Base-by-base conservation (phyloP, 2,888 invertebrate species). In the Pseudococcus viburni region DNA sequence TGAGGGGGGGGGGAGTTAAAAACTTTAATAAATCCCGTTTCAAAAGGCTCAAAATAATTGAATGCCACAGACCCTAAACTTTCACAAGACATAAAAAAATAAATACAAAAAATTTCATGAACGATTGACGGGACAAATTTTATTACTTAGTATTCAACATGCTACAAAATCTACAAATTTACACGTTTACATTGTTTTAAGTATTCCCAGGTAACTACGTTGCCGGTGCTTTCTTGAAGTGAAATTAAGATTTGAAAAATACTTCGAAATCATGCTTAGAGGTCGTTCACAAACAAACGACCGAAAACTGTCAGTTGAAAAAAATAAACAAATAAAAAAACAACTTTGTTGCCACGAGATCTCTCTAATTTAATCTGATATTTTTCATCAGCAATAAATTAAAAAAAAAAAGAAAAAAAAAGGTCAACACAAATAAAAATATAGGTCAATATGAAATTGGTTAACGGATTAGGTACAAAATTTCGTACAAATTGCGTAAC, bases 151-250 rank as follows among this genome's bases (percentile, higher is more conserved):
- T 22, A 64, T 64, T 22, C 64, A 22, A 22, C 64, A 11, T 64
- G 6, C 22, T 64, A 64, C 9, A 33, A 33, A 33, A 15, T 73
- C n/a, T 33, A 73, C 33, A 73, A 73, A 73, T 73, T 11, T 68
- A 26, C 68, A 73, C 26, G 73, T 73, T 26, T 33, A 33, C 33
- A 73, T 33, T 17, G 26, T 33, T 64, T 33, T 73, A 73, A 73
- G 73, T 73, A 73, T 73, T 17, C 17, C 17, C 73, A 33, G 73
- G 73, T 73, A 73, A 73, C 73, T 73, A 73, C 11, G 33, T 33
- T 73, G 26, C 17, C 7, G 17, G 33, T 73, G 73, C 73, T 33
- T 22, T 64, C 12, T 64, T 73, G 1, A 73, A 73, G 33, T 73
- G 73, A 73, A 17, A 22, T 68, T 68, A 26, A 26, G 15, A 19